Evolutionary conservation across 2,888 invertebrate species (phyloP).

Genomic region (Electrophaes corylata): DNA sequence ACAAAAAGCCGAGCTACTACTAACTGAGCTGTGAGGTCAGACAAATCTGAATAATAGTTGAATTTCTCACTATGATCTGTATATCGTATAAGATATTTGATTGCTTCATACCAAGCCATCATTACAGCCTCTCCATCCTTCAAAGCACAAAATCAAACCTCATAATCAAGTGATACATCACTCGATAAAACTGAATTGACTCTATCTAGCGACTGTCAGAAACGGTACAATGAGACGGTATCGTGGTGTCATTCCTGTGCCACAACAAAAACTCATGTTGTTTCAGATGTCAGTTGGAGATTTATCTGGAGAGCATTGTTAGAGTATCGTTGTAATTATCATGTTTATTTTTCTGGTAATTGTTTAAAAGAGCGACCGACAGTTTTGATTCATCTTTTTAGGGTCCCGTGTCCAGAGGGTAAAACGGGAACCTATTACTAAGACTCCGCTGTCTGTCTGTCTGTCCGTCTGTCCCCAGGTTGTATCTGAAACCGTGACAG

Average conservation of each 20-base stretch:
- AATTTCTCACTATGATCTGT: neutral
- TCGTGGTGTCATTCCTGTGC: slow-evolving; percentile 39
- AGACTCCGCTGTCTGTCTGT: no score
- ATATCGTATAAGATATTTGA: slow-evolving; percentile 10
- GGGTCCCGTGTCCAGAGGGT: no score
- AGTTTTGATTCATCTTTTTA: no score
- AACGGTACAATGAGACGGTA: slow-evolving; percentile 38
- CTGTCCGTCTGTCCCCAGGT: no score
- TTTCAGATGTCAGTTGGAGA: slow-evolving; percentile 30
- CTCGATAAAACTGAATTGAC: slow-evolving; percentile 55
- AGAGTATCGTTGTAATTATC: slow-evolving; percentile 31
- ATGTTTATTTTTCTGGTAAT: slow-evolving; percentile 29
- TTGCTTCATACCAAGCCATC: slow-evolving; percentile 25
- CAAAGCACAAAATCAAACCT: slow-evolving; percentile 36
- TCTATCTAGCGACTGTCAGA: slow-evolving; percentile 60
- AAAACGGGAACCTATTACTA: no score
- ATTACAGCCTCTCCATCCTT: slow-evolving; percentile 43
- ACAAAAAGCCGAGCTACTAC: no score
- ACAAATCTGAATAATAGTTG: no score
- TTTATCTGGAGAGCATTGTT: slow-evolving; percentile 31
- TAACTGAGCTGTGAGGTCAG: no score
- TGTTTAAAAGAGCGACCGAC: slow-evolving; percentile 11
- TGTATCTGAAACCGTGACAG: neutral
- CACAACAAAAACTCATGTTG: slow-evolving; percentile 41
- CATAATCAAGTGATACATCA: slow-evolving; percentile 48